Percentiles rank a stretch among this genome's conserved stretches.
phyloP scores from a whole-genome alignment of 2,888 invertebrate species.

The Dioctria linearis region DNA sequence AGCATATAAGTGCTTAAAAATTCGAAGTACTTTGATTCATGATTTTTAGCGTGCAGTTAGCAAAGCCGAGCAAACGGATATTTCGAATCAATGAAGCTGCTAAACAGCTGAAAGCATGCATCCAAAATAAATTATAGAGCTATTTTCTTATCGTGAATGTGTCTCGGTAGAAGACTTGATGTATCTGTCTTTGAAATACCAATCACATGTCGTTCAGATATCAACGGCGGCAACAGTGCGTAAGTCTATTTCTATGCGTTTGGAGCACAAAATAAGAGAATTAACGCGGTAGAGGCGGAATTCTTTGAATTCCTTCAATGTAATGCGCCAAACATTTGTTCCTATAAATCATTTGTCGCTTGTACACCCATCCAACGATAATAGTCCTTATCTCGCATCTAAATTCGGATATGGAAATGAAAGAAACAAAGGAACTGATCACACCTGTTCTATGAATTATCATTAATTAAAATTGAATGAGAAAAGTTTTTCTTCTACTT shows the following conservation, averaged over 20 bases:
- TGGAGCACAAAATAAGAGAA: slow-evolving; percentile 18
- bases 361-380: slow-evolving; percentile 31
- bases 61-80: slow-evolving; percentile 19
- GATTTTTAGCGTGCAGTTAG: too few species aligned
- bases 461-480: slow-evolving; percentile 33
- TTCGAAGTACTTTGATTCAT: too few species aligned
- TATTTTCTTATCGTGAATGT: slow-evolving; percentile 29
- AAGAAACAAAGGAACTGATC: slow-evolving; percentile 31
- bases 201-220: slow-evolving; percentile 47
- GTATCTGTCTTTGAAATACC: slow-evolving; percentile 35
- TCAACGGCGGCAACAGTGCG: slow-evolving; percentile 11
- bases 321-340: slow-evolving; percentile 58
- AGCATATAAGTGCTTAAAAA: too few species aligned
- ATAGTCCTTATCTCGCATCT: slow-evolving; percentile 25
- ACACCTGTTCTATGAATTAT: slow-evolving; percentile 45
- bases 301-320: slow-evolving; percentile 53
- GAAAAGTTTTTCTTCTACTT: too few species aligned
- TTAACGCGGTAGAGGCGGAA: slow-evolving; percentile 13
- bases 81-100: slow-evolving; percentile 5
- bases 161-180: background rate
- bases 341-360: slow-evolving; percentile 56
- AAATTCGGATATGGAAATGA: slow-evolving; percentile 8
- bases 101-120: slow-evolving; percentile 43
- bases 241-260: slow-evolving; percentile 46
- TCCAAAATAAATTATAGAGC: slow-evolving; percentile 50